Percentiles rank a stretch among this genome's conserved stretches.
phyloP scores from a whole-genome alignment of 2,113 vertebrate species.

The Tupaia chinensis region DNA sequence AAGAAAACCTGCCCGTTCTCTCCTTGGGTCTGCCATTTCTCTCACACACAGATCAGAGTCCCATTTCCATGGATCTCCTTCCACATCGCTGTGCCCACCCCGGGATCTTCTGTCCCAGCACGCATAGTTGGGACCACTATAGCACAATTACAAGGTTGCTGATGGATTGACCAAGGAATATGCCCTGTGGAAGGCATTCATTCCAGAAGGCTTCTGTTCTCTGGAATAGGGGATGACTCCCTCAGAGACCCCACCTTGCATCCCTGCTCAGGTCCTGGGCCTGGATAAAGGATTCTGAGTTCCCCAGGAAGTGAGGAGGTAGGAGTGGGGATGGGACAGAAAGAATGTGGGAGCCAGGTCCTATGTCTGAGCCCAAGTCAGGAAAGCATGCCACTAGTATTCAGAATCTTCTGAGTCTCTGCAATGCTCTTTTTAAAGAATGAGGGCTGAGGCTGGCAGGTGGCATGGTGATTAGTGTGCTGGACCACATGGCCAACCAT shows the following conservation, averaged over 20 bases:
- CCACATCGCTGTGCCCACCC: background rate
- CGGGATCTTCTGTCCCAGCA: background rate
- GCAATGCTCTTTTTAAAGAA: conserved; percentile 18
- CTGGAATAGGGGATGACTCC: background rate
- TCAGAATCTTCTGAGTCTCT: background rate
- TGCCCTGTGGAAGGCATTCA: background rate
- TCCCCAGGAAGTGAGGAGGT: background rate
- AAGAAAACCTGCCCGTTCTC: background rate
- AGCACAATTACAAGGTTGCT: background rate
- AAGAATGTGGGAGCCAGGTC: background rate
- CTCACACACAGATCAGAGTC: background rate
- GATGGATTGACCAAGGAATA: background rate
- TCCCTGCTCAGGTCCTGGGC: background rate
- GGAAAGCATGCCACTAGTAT: background rate
- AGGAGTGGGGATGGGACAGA: background rate
- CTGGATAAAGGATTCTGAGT: background rate
- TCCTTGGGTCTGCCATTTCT: background rate
- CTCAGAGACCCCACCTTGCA: background rate
- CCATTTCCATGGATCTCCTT: background rate
- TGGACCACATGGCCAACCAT: too few relatives aligned
- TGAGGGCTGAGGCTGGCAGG: too few relatives aligned
- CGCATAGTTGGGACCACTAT: background rate
- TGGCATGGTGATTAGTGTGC: too few relatives aligned
- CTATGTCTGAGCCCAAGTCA: background rate
- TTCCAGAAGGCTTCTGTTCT: background rate